Conservation (phyloP, 2,888 invertebrate genomes). For the Nymphalis polychloros region DNA sequence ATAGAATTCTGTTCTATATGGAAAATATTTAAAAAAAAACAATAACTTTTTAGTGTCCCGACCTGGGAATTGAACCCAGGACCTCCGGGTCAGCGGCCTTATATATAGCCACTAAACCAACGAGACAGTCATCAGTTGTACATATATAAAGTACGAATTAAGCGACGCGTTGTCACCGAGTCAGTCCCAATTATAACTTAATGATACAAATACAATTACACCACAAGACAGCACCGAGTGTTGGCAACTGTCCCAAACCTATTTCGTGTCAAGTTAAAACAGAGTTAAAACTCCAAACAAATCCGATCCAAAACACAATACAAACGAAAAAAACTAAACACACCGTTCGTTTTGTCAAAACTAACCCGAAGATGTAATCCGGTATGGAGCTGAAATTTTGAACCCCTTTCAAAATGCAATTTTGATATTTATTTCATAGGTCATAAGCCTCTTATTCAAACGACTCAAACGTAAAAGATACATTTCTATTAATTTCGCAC, state of each 20-base stretch:
- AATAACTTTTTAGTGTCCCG: no score
- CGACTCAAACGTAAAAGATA: not conserved
- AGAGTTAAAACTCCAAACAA: conserved; percentile 21
- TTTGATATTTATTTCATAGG: not conserved
- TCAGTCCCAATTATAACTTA: no score
- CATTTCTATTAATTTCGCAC: not conserved
- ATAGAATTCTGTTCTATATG: no score
- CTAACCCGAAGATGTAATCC: conserved; percentile 38
- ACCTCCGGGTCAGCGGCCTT: no score
- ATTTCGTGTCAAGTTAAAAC: conserved; percentile 9
- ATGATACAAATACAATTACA: not conserved
- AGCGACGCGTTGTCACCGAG: no score
- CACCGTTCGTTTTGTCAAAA: conserved; percentile 35
- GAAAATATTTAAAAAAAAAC: no score
- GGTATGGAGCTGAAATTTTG: conserved; percentile 24
- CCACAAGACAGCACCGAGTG: not conserved
- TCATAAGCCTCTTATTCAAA: not conserved
- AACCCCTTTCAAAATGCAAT: not conserved
- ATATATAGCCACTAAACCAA: no score
- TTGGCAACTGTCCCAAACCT: not conserved
- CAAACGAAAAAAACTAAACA: conserved; percentile 24
- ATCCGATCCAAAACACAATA: conserved; percentile 20
- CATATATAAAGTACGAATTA: no score
- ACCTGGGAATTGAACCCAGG: no score
- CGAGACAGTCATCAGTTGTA: no score